Evolutionary conservation across 2,113 vertebrate genomes (phyloP), one percentile per base, ranked within the genome.

Genomic region (Eulemur macaco): DNA sequence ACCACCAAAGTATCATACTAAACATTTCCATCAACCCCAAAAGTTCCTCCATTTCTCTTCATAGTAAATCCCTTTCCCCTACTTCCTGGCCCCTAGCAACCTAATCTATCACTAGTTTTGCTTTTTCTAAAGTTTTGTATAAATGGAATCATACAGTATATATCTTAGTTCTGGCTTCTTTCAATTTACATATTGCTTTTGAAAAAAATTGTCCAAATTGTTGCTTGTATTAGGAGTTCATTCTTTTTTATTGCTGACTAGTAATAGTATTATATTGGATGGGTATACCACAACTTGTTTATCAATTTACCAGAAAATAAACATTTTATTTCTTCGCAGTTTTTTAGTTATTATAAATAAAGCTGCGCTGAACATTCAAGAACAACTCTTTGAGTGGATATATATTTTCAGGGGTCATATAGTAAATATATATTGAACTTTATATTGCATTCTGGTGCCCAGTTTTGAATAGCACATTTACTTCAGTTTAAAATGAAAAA

Each of bases 321-420:
- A 56, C 27, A 84, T 83, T 83, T 37, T 17, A 15, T 37, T 82
- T 71, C 20, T 85, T 87, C 73, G 78, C 5, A 52, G 20, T 39
- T 80, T 95, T 88, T 88, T 80, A 37, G 52, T 54, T 84, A 68
- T 14, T 84, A 9, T 60, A 96, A 83, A 76, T 64, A 92, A 86
- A 85, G 13, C 29, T 68, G 42, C 31, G 89, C 4, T 25, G 29
- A 37, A 88, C n/a, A 90, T 77, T 90, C 56, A 89, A 69, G 45
- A 58, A 73, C 31, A 83, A 56, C 45, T 81, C 63, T 86, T 89
- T 77, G 13, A 14, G 15, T 68, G 21, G 34, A 52, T 18, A 45
- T 52, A 63, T 42, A 27, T 88, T 86, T 89, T 91, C 83, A 50
- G 21, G 18, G 31, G 13, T 74, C 42, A 73, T 47, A 78, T 0